A percentile compares a stretch with the other conserved stretches of the same genome.
These are phyloP conservation scores for Enteromius afrohamiltoni DNA, from an alignment of 2,797 vertebrate genomes.

Conservation along the genomic window DNA sequence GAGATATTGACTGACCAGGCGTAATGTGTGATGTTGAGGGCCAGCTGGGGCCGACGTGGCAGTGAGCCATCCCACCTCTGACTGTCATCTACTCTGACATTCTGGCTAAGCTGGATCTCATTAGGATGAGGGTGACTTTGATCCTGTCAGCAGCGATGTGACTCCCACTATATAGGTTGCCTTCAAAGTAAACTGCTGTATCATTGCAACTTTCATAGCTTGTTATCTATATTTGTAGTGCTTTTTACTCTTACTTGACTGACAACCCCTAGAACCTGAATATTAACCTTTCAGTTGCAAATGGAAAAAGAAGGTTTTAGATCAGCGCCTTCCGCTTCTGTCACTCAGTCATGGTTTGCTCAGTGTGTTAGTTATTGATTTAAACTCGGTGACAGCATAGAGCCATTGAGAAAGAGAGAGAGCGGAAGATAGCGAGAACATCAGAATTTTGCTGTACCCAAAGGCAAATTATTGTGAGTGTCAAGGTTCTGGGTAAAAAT, in stretches of 20 bases:
- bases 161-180: slow-evolving; percentile 77
- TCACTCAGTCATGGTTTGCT: slow-evolving; percentile 28
- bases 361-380: slow-evolving; percentile 36
- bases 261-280: background rate
- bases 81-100: slow-evolving; percentile 80
- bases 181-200: slow-evolving; percentile 74
- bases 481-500: slow-evolving; percentile 22
- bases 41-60: slow-evolving; percentile 62
- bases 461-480: slow-evolving; percentile 43
- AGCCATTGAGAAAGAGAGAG: slow-evolving; percentile 33
- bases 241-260: background rate
- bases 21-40: slow-evolving; percentile 10
- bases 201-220: slow-evolving; percentile 67
- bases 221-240: slow-evolving; percentile 59
- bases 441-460: slow-evolving; percentile 44
- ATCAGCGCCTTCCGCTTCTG: slow-evolving; percentile 13
- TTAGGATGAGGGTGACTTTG: slow-evolving; percentile 81
- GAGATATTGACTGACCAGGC: slow-evolving; percentile 25
- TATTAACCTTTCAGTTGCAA: slow-evolving; percentile 31
- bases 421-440: background rate
- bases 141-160: slow-evolving; percentile 77
- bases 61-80: slow-evolving; percentile 75
- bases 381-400: slow-evolving; percentile 45
- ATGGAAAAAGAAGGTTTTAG: slow-evolving; percentile 3
- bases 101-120: slow-evolving; percentile 81